These are phyloP conservation scores for Conops quadrifasciatus DNA, from an alignment of 2,888 invertebrate genomes.

Conservation along the genomic window DNA sequence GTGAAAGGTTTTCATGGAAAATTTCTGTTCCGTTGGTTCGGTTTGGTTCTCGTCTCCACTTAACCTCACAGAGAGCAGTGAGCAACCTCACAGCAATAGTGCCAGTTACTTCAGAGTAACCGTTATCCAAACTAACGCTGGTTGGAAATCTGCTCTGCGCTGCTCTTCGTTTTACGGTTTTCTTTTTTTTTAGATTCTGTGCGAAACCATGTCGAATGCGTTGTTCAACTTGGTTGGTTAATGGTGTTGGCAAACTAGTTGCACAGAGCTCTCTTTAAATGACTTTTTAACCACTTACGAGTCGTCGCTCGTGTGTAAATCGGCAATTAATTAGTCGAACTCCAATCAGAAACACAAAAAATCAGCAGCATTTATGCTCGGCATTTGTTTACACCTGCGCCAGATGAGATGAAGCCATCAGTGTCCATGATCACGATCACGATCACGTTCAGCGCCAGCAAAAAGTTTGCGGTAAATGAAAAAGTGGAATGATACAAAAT, in stretches of 20 bases:
- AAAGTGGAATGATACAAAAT: slow-evolving; percentile 22
- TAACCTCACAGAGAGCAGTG: too few species aligned
- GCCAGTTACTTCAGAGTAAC: too few species aligned
- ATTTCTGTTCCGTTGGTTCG: too few species aligned
- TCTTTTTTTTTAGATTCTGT: not conserved
- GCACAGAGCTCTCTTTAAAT: not conserved
- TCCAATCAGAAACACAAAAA: not conserved
- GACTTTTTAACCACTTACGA: slow-evolving; percentile 1
- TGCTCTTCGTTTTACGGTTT: slow-evolving; percentile 4
- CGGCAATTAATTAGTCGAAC: slow-evolving; percentile 12
- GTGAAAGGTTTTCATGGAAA: too few species aligned
- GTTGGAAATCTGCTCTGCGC: not conserved
- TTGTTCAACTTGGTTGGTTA: not conserved
- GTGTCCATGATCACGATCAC: not conserved
- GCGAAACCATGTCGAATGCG: not conserved
- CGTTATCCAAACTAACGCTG: too few species aligned
- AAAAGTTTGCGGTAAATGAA: slow-evolving; percentile 17
- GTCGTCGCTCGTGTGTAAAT: slow-evolving; percentile 1
- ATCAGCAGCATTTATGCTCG: slow-evolving; percentile 9
- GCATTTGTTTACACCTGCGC: slow-evolving; percentile 16
- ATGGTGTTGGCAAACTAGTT: not conserved
- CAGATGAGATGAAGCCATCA: slow-evolving; percentile 22
- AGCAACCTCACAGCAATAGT: too few species aligned
- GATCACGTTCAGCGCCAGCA: slow-evolving; percentile 1
- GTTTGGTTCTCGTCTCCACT: too few species aligned